Evolutionary conservation across 1,140 invertebrate genomes (phyloP).

Genomic region (Tribolium madens): DNA sequence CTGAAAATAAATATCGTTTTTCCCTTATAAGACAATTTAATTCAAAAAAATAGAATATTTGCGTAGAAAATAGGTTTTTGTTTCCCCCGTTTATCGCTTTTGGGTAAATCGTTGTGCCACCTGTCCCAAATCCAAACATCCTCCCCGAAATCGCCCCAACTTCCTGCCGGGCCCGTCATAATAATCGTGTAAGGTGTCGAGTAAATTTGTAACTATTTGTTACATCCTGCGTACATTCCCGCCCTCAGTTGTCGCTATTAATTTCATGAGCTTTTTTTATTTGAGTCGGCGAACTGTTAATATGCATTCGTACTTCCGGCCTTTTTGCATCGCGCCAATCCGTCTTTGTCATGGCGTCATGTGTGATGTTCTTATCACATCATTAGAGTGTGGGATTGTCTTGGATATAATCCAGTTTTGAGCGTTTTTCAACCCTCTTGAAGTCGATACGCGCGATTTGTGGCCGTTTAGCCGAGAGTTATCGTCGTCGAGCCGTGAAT

Average conservation of each 20-base stretch:
- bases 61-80: too few species aligned
- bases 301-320: constrained; percentile 6
- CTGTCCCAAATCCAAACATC: constrained; percentile 9
- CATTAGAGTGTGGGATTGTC: constrained; percentile 30
- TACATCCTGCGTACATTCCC: constrained; percentile 4
- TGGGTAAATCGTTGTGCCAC: not conserved
- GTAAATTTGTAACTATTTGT: constrained; percentile 39
- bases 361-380: constrained; percentile 21
- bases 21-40: too few species aligned
- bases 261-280: not conserved
- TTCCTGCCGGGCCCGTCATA: constrained; percentile 13
- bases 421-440: not conserved
- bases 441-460: constrained; percentile 19
- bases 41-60: too few species aligned
- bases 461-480: not conserved
- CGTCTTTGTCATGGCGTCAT: not conserved
- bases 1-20: too few species aligned
- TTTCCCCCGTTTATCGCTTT: too few species aligned
- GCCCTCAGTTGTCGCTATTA: constrained; percentile 18
- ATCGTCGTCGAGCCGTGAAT: constrained; percentile 4
- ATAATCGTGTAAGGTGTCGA: constrained; percentile 24
- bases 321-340: constrained; percentile 29
- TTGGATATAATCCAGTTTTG: constrained; percentile 18
- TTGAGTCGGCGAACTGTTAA: constrained; percentile 17
- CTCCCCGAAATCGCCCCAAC: constrained; percentile 2